Evolutionary conservation across 2,113 vertebrate species (phyloP), one percentile per base, ranked within the genome.

Genomic region (Sebastes fasciatus): DNA sequence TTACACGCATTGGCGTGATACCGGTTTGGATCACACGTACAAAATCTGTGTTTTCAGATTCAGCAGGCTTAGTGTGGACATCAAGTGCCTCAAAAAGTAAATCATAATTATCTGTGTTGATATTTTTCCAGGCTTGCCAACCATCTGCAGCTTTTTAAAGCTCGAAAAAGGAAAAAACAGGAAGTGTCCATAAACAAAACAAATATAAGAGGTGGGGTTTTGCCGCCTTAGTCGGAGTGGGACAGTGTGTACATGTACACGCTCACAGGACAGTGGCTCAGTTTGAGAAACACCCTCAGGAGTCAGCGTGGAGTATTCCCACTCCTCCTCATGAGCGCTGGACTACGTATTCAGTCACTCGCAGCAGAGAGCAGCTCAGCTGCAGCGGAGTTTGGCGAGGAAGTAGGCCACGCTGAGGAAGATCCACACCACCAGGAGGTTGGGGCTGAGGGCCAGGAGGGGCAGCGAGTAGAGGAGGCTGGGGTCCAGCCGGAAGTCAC

Each of bases 381-480:
- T 97, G 96, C 97, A 99, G 95, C 98, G 98, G 82, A 99, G 96
- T 93, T 96, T 98, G 93, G 98, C 95, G 93, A 99, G 95, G 96
- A 99, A 93, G 92, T 97, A 99, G 1, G 97, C 96, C 94, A 99
- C 92, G 89, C 97, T 99, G 95, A 99, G 96, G 86, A 98, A 99
- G 93, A 99, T 96, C 97, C 98, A 99, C 95, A 97, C 97, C 95
- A 99, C 94, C 94, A 99, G 97, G 94, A 99, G 97, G 97, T 97
- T 98, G 92, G 98, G 98, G 96, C 97, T 99, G 90, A 99, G 96
- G 72, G 98, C 97, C 93, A 99, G 92, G 87, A 99, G 95, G 90
- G 98, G 98, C 92, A 99, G 96, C 77, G 98, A 99, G 96, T 99
- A 99, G 93, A 99, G 96, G 71, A 99, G 97, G 95, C 96, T 97